Evolutionary conservation across 2,888 invertebrate genomes (phyloP).

Genomic region (Pollenia labialis): DNA sequence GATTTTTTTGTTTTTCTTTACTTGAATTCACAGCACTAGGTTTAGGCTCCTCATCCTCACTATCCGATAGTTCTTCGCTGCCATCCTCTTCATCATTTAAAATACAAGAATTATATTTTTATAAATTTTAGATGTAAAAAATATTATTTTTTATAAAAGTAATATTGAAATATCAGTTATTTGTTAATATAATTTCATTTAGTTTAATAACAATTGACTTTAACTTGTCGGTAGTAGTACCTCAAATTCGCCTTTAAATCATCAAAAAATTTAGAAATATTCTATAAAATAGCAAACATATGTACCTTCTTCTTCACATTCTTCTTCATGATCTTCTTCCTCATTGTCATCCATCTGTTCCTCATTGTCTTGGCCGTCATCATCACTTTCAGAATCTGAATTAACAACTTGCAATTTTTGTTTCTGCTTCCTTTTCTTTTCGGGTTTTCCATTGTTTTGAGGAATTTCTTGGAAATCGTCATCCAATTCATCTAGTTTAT

Average conservation of each 20-base stretch:
- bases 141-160: accelerated
- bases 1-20: slow-evolving; percentile 50
- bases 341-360: slow-evolving; percentile 71
- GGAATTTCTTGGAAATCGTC: slow-evolving; percentile 79
- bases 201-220: slow-evolving; percentile 67
- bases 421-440: slow-evolving; percentile 76
- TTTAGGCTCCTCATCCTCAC: slow-evolving; percentile 73
- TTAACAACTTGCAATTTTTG: slow-evolving; percentile 78
- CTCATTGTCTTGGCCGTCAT: slow-evolving; percentile 63
- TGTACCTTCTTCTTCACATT: slow-evolving; percentile 50
- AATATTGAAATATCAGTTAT: slow-evolving; percentile 55
- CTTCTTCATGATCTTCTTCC: slow-evolving; percentile 36
- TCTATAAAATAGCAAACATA: slow-evolving; percentile 8
- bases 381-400: slow-evolving; percentile 78
- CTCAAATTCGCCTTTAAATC: slow-evolving; percentile 88
- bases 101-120: not conserved
- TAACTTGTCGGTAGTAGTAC: slow-evolving; percentile 80
- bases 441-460: slow-evolving; percentile 72
- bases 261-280: slow-evolving; percentile 80
- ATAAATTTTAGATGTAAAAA: not conserved
- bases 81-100: slow-evolving; percentile 71
- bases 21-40: slow-evolving; percentile 34
- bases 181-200: slow-evolving; percentile 76
- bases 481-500: slow-evolving; percentile 76
- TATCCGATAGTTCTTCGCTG: slow-evolving; percentile 72